These are phyloP conservation scores for Protonemura montana DNA, from an alignment of 2,888 invertebrate species.

Conservation along the genomic window DNA sequence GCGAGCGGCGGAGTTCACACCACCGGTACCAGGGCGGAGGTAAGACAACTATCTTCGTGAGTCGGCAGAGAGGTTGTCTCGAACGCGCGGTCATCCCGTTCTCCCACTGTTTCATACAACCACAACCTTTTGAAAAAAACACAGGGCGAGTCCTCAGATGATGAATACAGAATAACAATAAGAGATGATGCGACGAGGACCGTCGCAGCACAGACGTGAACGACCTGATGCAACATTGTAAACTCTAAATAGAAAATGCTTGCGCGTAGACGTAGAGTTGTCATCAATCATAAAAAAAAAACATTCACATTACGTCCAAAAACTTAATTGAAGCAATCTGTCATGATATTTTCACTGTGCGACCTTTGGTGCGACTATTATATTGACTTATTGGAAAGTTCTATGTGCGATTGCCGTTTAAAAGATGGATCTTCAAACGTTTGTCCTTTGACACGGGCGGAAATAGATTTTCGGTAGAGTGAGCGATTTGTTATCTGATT, in stretches of 20 bases:
- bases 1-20: neutral
- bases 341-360: neutral
- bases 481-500: neutral
- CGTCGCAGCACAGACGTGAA: neutral
- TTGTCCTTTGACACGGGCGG: neutral
- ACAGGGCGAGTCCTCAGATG: neutral
- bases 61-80: neutral
- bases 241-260: neutral
- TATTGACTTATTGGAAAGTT: neutral
- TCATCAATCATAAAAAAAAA: neutral
- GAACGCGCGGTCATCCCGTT: neutral
- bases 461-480: constrained; percentile 12
- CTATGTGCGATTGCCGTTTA: neutral
- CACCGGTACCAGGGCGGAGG: neutral
- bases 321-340: constrained; percentile 4
- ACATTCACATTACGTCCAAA: neutral
- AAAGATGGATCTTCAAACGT: neutral
- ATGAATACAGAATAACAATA: constrained; percentile 12
- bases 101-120: neutral
- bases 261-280: neutral
- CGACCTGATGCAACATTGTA: neutral
- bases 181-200: neutral
- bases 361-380: neutral
- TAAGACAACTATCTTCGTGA: neutral
- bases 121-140: neutral